Evolutionary conservation across 2,888 invertebrate species (phyloP), one percentile per base, ranked within the genome.

Genomic region (Ptilodon capucinus): DNA sequence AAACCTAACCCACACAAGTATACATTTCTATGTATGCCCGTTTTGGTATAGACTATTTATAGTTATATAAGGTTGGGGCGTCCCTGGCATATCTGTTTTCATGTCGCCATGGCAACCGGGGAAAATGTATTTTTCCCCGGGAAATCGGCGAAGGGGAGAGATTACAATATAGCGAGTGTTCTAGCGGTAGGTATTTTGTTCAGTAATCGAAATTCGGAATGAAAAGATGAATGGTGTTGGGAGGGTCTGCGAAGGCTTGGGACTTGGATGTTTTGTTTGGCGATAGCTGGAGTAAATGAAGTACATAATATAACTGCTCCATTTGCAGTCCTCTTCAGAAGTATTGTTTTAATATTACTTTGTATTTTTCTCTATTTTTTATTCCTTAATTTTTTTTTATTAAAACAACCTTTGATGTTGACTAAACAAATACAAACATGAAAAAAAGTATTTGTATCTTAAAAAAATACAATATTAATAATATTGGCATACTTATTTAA

Each of bases 91-190:
- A 81, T 81, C 84, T 81, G 82, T 83, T 83, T 86, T 76, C 79
- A 71, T 69, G 86, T 86, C 84, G 84, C 86, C 79, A 66, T 78
- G 81, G 86, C 78, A 79, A 87, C 86, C 73, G 66, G 67, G 78
- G 76, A 81, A 83, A 79, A 79, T 82, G 83, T 85, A 85, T 83
- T 81, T 74, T 71, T 60, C 61, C 61, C 62, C 51, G 59, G 64
- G 53, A 62, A 70, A 62, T 54, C 51, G 65, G 67, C 51, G 60
- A 46, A 46, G 49, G 60, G 53, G 51, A 48, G 62, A 62, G 71
- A 61, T 64, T 64, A 67, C 63, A 69, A 71, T 69, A 71, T 67
- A 68, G 67, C 68, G 65, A 65, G 64, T 71, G 68, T 73, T 63
- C 60, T 63, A 55, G 51, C 43, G 49, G 51, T 53, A 44, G 55